phyloP scores from a whole-genome alignment of 2,888 invertebrate genomes.

The Xylota sylvarum region DNA sequence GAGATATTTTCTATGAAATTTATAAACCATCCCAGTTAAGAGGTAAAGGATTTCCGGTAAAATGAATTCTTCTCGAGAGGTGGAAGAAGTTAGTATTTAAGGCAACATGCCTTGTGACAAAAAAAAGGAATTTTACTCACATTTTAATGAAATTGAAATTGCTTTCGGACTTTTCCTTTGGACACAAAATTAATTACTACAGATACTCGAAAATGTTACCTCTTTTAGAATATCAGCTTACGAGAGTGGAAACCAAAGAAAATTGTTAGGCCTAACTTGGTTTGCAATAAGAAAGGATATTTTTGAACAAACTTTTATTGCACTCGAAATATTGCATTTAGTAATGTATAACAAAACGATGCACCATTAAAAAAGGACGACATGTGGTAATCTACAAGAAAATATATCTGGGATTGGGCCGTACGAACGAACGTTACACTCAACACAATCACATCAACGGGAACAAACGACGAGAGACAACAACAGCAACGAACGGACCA shows the following conservation, averaged over 20 bases:
- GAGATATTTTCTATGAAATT: constrained; percentile 12
- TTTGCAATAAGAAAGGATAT: background rate
- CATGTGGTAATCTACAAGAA: too few relatives aligned
- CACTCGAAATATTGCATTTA: background rate
- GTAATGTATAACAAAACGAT: background rate
- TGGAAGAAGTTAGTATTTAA: background rate
- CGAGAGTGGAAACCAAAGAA: background rate
- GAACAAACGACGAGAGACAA: too few relatives aligned
- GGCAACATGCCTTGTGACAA: background rate
- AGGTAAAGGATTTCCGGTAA: background rate
- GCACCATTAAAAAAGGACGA: background rate
- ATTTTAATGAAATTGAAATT: constrained; percentile 16
- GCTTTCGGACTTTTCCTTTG: background rate
- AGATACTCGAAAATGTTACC: background rate
- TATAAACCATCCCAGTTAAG: background rate
- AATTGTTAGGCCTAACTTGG: background rate
- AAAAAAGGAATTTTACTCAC: background rate
- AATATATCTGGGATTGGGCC: too few relatives aligned
- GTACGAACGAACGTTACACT: too few relatives aligned
- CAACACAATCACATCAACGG: too few relatives aligned
- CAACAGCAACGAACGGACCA: too few relatives aligned
- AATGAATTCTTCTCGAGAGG: background rate
- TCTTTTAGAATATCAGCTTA: background rate
- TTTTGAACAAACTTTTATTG: background rate
- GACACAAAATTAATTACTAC: background rate